These are phyloP conservation scores for Trissolcus japonicus DNA, from an alignment of 2,888 invertebrate species.

Conservation along the genomic window DNA sequence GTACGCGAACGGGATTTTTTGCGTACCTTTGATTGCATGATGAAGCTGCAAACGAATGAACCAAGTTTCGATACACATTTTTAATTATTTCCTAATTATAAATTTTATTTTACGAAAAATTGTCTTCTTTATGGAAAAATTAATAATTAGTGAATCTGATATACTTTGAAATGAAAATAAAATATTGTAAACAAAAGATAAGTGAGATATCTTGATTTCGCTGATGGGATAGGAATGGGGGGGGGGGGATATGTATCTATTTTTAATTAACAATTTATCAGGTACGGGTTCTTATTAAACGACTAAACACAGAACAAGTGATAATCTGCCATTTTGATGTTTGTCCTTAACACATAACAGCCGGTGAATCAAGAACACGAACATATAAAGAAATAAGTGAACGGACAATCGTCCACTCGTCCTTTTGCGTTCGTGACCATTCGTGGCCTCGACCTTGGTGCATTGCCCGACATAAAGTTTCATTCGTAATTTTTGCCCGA, in stretches of 20 bases:
- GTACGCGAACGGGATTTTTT: conserved; percentile 36
- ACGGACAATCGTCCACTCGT: conserved; percentile 35
- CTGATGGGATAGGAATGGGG: not conserved
- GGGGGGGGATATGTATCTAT: not conserved
- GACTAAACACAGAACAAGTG: conserved; percentile 14
- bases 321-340: conserved; percentile 41
- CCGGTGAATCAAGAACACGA: conserved; percentile 47
- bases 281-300: not conserved
- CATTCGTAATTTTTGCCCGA: conserved; percentile 50
- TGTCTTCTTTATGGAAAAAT: no score
- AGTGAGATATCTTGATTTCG: no score
- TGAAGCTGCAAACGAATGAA: not conserved
- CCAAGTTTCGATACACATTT: no score
- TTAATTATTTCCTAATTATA: no score
- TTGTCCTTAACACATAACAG: conserved; percentile 52
- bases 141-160: no score
- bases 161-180: no score
- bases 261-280: conserved; percentile 30
- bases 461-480: conserved; percentile 60
- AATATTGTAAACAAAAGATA: no score
- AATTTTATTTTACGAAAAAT: no score
- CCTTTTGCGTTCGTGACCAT: conserved; percentile 54
- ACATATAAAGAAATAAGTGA: conserved; percentile 58
- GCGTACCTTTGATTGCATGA: conserved; percentile 20
- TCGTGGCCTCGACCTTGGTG: conserved; percentile 65